Percentiles rank a stretch among this genome's conserved stretches.
Conservation (phyloP, 1,140 invertebrate species). For the Stegodyphus dumicola region DNA sequence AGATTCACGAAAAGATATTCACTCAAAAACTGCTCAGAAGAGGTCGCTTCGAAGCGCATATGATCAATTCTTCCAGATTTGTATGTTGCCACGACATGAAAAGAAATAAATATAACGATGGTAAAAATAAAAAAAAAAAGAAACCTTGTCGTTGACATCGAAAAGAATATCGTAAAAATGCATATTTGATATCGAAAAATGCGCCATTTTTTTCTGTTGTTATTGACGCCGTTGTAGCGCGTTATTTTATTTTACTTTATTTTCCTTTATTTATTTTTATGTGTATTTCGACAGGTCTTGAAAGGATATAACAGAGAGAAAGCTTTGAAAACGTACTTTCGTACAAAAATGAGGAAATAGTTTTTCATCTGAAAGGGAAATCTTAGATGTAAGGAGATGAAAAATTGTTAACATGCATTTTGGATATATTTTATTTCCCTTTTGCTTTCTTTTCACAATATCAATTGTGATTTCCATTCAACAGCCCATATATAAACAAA, state of each 20-base stretch:
- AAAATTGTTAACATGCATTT: constrained; percentile 14
- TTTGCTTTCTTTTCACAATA: background rate
- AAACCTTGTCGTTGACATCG: constrained; percentile 11
- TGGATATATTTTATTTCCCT: background rate
- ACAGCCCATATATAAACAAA: no score
- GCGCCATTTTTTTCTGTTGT: constrained; percentile 7
- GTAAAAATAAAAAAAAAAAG: constrained; percentile 5
- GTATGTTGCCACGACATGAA: constrained; percentile 26
- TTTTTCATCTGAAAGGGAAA: constrained; percentile 32
- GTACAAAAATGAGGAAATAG: constrained; percentile 1
- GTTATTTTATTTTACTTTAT: background rate
- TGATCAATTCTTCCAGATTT: constrained; percentile 45
- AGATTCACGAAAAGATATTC: constrained; percentile 16
- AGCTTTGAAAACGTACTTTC: constrained; percentile 15
- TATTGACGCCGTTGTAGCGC: no score
- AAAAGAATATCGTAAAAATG: constrained; percentile 36
- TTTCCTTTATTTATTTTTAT: background rate
- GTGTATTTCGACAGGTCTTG: background rate
- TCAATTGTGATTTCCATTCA: no score
- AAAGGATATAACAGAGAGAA: background rate
- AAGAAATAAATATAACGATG: constrained; percentile 36
- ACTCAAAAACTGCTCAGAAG: constrained; percentile 2
- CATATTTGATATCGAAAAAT: constrained; percentile 55
- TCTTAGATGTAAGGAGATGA: constrained; percentile 19
- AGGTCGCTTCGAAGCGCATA: constrained; percentile 18